Evolutionary conservation across 2,113 vertebrate genomes (phyloP).

Genomic region (Melanocharis versteri): DNA sequence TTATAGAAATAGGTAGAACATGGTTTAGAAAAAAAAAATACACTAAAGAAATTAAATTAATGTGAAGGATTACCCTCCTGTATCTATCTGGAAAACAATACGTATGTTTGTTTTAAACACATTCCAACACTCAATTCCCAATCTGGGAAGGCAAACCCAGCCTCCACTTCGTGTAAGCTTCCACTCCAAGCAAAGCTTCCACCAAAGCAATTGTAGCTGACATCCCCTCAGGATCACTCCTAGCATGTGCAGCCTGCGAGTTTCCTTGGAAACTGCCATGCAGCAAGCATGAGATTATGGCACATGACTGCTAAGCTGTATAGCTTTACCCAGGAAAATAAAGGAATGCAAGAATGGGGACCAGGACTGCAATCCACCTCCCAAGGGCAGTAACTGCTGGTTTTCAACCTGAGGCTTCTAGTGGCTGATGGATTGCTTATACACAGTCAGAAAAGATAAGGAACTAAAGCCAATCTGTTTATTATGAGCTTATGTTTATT

Average conservation of each 20-base stretch:
- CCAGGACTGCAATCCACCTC: background rate
- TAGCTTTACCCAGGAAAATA: conserved; percentile 11
- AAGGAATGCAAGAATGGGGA: background rate
- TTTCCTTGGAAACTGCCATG: conserved; percentile 67
- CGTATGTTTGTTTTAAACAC: background rate
- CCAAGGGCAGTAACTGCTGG: background rate
- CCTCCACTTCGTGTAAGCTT: background rate
- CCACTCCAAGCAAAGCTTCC: background rate
- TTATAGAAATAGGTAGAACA: background rate
- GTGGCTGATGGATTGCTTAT: background rate
- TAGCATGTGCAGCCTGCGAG: conserved; percentile 44
- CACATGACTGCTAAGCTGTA: conserved; percentile 21
- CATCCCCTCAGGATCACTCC: conserved; percentile 45
- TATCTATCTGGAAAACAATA: background rate
- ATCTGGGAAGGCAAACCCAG: background rate
- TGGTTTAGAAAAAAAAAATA: background rate
- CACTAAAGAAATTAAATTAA: background rate
- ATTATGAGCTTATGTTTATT: background rate
- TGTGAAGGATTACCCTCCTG: background rate
- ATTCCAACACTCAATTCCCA: background rate
- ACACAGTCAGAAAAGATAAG: background rate
- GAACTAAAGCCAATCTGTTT: background rate
- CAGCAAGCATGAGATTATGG: conserved; percentile 53
- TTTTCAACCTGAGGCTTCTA: background rate
- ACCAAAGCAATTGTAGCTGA: conserved; percentile 1